These are phyloP conservation scores for Bucorvus abyssinicus DNA, from an alignment of 2,797 vertebrate species.

Conservation along the genomic window DNA sequence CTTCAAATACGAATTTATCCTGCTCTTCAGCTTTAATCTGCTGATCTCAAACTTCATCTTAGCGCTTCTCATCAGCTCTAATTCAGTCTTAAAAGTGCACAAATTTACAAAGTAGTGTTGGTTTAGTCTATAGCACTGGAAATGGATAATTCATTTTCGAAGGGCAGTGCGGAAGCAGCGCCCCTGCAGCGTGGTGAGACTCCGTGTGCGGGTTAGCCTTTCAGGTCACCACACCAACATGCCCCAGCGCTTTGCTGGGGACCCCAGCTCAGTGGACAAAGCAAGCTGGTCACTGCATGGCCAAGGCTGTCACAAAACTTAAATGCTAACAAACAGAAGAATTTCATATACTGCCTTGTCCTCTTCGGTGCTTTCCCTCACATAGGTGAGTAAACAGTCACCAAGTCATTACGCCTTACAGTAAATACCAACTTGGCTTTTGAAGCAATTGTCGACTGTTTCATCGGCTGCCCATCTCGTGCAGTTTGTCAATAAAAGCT, in stretches of 20 bases:
- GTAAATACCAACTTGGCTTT: not conserved
- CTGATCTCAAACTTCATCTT: not conserved
- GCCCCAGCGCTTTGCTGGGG: not conserved
- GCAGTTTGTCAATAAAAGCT: not conserved
- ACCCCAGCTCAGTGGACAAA: not conserved
- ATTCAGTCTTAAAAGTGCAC: not conserved
- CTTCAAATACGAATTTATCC: not conserved
- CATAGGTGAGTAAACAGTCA: not conserved
- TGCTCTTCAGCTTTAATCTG: not conserved
- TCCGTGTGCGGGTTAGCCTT: accelerated
- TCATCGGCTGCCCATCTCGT: not conserved
- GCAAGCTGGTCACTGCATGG: not conserved
- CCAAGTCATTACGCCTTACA: accelerated
- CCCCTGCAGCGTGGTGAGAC: accelerated
- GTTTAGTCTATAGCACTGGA: not conserved
- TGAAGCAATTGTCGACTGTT: not conserved
- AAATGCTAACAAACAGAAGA: accelerated
- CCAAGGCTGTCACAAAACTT: not conserved
- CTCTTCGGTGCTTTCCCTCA: not conserved
- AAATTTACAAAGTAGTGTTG: not conserved
- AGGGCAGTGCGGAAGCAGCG: not conserved
- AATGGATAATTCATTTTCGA: not conserved
- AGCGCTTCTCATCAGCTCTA: not conserved
- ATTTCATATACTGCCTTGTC: not conserved
- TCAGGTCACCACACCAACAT: not conserved